phyloP scores from a whole-genome alignment of 2,113 vertebrate species.

The Pygathrix nemaeus region DNA sequence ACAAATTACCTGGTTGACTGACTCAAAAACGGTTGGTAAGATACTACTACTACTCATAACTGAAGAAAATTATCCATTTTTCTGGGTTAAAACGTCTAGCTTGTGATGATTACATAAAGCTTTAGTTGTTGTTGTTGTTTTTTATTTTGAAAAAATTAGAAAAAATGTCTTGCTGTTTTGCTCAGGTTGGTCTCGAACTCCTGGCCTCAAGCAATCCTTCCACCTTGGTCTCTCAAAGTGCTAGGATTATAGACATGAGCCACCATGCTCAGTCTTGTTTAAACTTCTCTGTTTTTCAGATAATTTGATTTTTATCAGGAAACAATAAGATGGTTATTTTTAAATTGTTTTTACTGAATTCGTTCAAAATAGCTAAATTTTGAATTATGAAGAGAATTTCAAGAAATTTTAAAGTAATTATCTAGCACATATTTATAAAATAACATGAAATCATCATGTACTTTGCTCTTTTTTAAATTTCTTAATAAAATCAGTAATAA shows the following conservation, averaged over 20 bases:
- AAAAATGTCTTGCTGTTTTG: too few relatives aligned
- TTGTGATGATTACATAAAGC: too few relatives aligned
- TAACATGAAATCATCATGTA: neutral
- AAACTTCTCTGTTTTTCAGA: neutral
- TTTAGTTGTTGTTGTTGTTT: too few relatives aligned
- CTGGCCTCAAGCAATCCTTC: too few relatives aligned
- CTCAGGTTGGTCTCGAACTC: too few relatives aligned
- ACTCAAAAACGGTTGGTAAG: neutral
- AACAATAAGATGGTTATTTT: neutral
- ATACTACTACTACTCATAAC: neutral
- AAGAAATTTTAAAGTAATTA: neutral
- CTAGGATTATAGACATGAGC: too few relatives aligned
- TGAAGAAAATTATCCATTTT: neutral
- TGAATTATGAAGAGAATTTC: neutral
- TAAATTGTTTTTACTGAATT: neutral
- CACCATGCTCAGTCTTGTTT: neutral
- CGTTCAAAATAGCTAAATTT: conserved; percentile 8
- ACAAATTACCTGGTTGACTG: neutral
- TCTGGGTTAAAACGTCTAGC: neutral
- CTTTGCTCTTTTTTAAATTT: neutral
- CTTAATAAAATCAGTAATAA: neutral
- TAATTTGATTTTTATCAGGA: neutral
- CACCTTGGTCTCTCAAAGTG: too few relatives aligned
- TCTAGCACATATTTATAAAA: neutral
- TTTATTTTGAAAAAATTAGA: too few relatives aligned